A percentile compares a stretch with the other conserved stretches of the same genome.
These are phyloP conservation scores for Hirundichthys speculiger DNA, from an alignment of 2,113 vertebrate species.

Conservation along the genomic window DNA sequence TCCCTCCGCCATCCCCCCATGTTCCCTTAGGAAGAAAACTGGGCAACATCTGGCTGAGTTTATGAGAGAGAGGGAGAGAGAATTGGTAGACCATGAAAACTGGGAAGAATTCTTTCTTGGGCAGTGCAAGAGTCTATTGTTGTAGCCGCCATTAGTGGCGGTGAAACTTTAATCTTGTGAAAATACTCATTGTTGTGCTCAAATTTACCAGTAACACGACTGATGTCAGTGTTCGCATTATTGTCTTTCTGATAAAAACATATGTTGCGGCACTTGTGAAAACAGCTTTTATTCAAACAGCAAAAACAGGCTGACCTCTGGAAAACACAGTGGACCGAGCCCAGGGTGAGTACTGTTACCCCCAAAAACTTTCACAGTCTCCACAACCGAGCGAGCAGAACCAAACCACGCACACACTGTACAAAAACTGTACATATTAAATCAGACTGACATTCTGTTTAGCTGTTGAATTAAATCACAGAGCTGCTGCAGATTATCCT, in stretches of 20 bases:
- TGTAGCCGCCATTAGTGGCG: conserved; percentile 62
- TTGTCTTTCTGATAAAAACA: conserved; percentile 43
- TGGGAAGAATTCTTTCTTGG: conserved; percentile 60
- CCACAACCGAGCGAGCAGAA: conserved; percentile 63
- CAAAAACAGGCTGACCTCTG: conserved; percentile 89
- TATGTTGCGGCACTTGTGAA: conserved; percentile 80
- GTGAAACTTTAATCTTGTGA: conserved; percentile 61
- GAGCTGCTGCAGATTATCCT: conserved; percentile 78
- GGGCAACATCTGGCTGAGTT: conserved; percentile 85
- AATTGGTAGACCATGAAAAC: conserved; percentile 78
- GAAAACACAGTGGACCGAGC: conserved; percentile 88
- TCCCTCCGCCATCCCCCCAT: conserved; percentile 33
- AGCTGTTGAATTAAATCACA: conserved; percentile 82
- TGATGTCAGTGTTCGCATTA: conserved; percentile 31
- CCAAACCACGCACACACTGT: conserved; percentile 49
- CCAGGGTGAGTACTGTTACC: conserved; percentile 84
- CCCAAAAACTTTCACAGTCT: conserved; percentile 69
- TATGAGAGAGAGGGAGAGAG: conserved; percentile 64
- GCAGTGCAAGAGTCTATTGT: conserved; percentile 68
- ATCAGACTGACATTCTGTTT: conserved; percentile 74
- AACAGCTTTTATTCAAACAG: conserved; percentile 92
- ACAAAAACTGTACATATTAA: conserved; percentile 86
- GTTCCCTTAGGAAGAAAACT: conserved; percentile 75
- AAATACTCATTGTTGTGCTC: conserved; percentile 55
- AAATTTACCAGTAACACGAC: conserved; percentile 41